A percentile compares a stretch with the other conserved stretches of the same genome.
phyloP scores from a whole-genome alignment of 2,797 vertebrate genomes.

The Lacerta viridis region DNA sequence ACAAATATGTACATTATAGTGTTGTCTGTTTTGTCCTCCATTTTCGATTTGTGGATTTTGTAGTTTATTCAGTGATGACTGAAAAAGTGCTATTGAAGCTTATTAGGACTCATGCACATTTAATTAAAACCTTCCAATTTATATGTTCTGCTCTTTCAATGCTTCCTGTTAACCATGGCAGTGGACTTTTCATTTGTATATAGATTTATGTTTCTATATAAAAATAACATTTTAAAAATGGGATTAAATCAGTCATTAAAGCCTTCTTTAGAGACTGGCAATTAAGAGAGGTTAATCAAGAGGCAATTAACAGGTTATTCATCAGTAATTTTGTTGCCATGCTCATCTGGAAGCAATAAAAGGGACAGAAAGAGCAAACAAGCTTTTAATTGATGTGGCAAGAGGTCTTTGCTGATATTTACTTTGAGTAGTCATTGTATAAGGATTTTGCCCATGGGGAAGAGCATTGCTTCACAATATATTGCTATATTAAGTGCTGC shows the following conservation, averaged over 20 bases:
- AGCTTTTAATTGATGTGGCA: not conserved
- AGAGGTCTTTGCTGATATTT: no score
- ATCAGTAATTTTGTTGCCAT: not conserved
- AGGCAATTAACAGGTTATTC: not conserved
- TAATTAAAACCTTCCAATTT: not conserved
- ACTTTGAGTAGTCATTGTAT: no score
- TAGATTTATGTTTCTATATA: no score
- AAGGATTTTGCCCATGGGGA: no score
- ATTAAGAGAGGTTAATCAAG: not conserved
- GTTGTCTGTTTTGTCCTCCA: not conserved
- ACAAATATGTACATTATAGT: not conserved
- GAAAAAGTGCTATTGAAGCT: not conserved
- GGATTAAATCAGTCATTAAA: no score
- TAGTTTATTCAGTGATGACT: not conserved
- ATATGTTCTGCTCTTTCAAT: not conserved
- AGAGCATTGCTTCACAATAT: no score
- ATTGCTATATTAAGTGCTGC: not conserved
- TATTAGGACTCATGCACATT: not conserved
- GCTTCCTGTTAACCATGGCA: not conserved
- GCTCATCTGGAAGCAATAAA: not conserved
- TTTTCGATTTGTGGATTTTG: no score
- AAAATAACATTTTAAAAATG: no score
- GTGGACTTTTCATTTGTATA: not conserved
- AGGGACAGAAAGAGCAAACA: not conserved
- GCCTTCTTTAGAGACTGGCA: not conserved